Evolutionary conservation across 1,140 invertebrate species (phyloP), one percentile per base, ranked within the genome.

Genomic region (Microvelia longipes): DNA sequence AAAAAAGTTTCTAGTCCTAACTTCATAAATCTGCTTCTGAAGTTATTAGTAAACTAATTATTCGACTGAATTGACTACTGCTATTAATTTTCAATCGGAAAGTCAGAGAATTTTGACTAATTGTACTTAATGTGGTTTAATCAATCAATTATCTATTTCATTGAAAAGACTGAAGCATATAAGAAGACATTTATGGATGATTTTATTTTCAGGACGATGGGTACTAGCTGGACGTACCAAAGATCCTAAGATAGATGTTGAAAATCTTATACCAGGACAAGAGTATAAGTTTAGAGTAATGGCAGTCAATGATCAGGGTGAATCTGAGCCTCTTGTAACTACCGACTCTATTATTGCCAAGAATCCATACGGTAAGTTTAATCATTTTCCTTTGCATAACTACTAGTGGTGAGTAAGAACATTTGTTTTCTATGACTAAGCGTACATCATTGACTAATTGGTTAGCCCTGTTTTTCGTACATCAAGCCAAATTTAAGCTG

Each of bases 251-350:
- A 88, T 92, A 71, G 90, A 90, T 74, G 83, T 94, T 1, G 87
- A 88, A 72, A 94, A 92, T 78, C 79, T 94, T 63, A 88, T 91
- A 67, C 93, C 93, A 29, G 94, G 85, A 62, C 92, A 98, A 75
- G 93, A 97, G 79, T 98, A 98, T 80, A 95, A 96, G 81, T 98
- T 98, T 86, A 85, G 96, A 64, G 94, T 98, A 0, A 86, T 88
- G 19, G 96, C 96, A 70, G 94, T 98, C 1, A 98, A 98, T 79
- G 87, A 90, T 68, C 93, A 98, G 81, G 96, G 96, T 26, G 90
- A 92, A 78, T 96, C 94, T 2, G 93, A 96, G 76, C 94, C 94
- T 19, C 80, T 98, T 61, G 88, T 90, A 73, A 92, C 93, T 2
- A 89, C 93, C 64, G 86, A 93, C 72, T 87, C 90, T 24, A 93